Conservation (phyloP, 2,888 invertebrate genomes). For the Tenthredo scrophulariae region DNA sequence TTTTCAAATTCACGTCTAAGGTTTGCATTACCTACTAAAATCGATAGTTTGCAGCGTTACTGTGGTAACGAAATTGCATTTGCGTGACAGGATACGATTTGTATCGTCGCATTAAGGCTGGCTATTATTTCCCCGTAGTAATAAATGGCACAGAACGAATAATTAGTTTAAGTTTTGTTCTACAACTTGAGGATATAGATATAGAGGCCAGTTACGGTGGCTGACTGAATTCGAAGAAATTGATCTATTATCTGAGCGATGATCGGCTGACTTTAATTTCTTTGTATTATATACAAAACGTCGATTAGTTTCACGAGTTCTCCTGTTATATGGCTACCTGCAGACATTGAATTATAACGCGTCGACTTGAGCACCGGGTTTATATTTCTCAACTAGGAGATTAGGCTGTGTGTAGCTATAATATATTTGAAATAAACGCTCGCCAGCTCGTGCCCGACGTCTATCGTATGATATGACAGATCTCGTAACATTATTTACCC, state of each 20-base stretch:
- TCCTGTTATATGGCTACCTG: background rate
- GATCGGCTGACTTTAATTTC: constrained; percentile 5
- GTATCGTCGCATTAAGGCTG: constrained; percentile 37
- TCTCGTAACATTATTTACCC: constrained; percentile 51
- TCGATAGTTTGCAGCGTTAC: constrained; percentile 33
- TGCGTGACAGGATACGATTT: constrained; percentile 46
- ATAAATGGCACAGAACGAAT: constrained; percentile 29
- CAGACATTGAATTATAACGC: constrained; percentile 5
- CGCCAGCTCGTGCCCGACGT: constrained; percentile 13
- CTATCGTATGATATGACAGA: constrained; percentile 39
- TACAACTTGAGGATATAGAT: constrained; percentile 24
- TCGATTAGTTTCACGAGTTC: background rate
- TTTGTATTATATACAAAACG: constrained; percentile 5
- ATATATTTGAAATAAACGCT: constrained; percentile 2
- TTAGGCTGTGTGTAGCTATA: background rate
- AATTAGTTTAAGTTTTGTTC: constrained; percentile 42
- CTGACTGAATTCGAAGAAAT: constrained; percentile 38
- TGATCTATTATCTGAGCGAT: constrained; percentile 1
- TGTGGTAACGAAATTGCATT: constrained; percentile 50
- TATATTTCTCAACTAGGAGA: constrained; percentile 17
- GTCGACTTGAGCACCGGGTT: constrained; percentile 2
- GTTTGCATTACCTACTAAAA: background rate
- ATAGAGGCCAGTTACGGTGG: constrained; percentile 6
- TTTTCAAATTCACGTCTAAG: constrained; percentile 1
- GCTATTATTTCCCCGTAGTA: constrained; percentile 28